Evolutionary conservation across 2,797 vertebrate genomes (phyloP).

Genomic region (Petrocephalus sullivani): DNA sequence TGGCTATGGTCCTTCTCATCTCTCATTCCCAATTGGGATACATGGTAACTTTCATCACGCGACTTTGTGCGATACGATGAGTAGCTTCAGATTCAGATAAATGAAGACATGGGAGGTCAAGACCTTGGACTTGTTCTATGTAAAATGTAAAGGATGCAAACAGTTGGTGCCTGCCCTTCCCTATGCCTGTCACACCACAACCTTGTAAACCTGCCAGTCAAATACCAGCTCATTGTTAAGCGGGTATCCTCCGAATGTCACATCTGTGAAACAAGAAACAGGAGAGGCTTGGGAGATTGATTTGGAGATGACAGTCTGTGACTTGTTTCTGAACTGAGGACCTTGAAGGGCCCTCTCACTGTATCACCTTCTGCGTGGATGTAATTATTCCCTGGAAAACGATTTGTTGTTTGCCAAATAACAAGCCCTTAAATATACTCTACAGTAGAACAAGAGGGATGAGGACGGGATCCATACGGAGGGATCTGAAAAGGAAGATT

Average conservation of each 20-base stretch:
- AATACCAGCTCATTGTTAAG: neutral
- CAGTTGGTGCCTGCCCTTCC: neutral
- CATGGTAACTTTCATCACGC: neutral
- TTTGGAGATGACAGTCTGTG: neutral
- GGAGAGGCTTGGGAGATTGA: neutral
- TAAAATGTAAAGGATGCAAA: neutral
- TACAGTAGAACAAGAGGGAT: neutral
- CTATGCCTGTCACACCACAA: neutral
- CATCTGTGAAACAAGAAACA: neutral
- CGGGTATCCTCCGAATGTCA: neutral
- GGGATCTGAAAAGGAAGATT: neutral
- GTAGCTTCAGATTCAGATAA: neutral
- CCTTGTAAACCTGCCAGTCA: neutral
- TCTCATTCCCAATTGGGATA: neutral
- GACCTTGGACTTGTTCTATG: neutral
- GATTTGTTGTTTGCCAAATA: neutral
- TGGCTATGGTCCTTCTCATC: neutral
- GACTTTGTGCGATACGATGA: neutral
- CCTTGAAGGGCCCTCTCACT: neutral
- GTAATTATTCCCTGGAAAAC: neutral
- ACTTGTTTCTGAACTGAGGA: neutral
- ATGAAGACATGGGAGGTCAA: neutral
- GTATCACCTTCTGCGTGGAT: neutral
- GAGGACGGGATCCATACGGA: neutral
- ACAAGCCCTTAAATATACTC: neutral